A percentile compares a stretch with the other conserved stretches of the same genome.
phyloP scores from a whole-genome alignment of 2,888 invertebrate genomes.

The Epinotia bilunana region DNA sequence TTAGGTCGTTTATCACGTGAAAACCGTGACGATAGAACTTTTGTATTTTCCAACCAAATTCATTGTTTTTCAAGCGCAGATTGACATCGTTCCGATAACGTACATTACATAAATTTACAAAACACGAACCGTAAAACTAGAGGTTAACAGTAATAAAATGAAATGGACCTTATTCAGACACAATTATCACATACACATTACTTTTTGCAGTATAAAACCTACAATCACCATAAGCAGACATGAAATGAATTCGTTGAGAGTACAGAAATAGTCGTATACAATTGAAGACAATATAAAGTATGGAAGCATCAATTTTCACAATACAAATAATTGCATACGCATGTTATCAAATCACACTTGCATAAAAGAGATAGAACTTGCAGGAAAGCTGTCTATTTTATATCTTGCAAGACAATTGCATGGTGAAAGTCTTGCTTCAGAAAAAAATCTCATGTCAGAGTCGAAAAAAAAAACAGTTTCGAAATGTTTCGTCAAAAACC shows the following conservation, averaged over 20 bases:
- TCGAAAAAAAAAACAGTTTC: too few relatives aligned
- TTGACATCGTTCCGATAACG: conserved; percentile 51
- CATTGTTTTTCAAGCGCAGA: conserved; percentile 10
- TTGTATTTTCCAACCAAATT: conserved; percentile 15
- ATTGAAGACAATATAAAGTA: conserved; percentile 58
- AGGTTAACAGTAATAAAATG: conserved; percentile 72
- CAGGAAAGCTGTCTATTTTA: too few relatives aligned
- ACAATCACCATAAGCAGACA: conserved; percentile 59
- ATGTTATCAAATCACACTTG: too few relatives aligned
- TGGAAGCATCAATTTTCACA: neutral
- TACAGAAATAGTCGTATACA: conserved; percentile 55
- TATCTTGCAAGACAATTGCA: too few relatives aligned
- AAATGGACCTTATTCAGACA: conserved; percentile 76
- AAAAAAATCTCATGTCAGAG: too few relatives aligned
- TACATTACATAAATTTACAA: conserved; percentile 77
- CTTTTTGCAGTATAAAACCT: conserved; percentile 64
- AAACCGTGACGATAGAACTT: neutral
- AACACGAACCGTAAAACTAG: conserved; percentile 71
- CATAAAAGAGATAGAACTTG: too few relatives aligned
- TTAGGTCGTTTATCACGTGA: neutral
- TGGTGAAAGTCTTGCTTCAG: too few relatives aligned
- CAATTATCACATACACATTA: conserved; percentile 78
- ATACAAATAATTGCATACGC: neutral
- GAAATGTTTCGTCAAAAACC: too few relatives aligned
- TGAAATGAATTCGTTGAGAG: conserved; percentile 64